Evolutionary conservation across 2,113 vertebrate genomes (phyloP), one percentile per base, ranked within the genome.

Genomic region (Pionites leucogaster): DNA sequence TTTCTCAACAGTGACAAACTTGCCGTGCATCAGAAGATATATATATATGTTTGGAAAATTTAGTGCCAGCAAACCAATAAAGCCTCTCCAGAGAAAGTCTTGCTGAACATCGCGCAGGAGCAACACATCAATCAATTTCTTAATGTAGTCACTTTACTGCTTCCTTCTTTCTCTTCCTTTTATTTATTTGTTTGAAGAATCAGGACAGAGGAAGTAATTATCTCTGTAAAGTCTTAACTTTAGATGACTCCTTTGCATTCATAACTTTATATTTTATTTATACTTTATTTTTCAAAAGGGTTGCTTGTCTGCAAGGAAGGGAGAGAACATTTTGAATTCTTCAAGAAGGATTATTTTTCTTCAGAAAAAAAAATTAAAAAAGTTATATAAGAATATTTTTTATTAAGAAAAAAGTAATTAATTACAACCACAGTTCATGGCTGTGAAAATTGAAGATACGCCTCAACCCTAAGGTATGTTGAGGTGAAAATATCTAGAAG

Each of bases 11-110:
- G 90, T 97, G 95, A 96, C 94, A 97, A 94, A 90, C 84, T 90
- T 95, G 92, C 88, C 1, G 31, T 94, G 92, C 93, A 93, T 92
- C 94, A 96, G 82, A 97, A 96, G 79, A 94, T 94, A 95, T 94
- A 92, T 94, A 92, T 92, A 82, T 93, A 70, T 93, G 87, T 96
- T 96, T 95, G 90, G 87, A 93, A 96, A 96, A 96, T 96, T 95
- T 94, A 96, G 85, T 93, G 81, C 88, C 86, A 90, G 82, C 88
- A 95, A 95, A 94, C 95, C 88, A 92, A 86, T 97, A 96, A 96
- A 95, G 42, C 89, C 50, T 94, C 88, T 95, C 79, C 46, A 71
- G 88, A 94, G 92, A 92, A 96, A 95, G 79, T 60, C 75, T 94
- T 96, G 90, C 82, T 8, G 82, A 93, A 88, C 50, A 81, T 74